phyloP scores from a whole-genome alignment of 1,140 invertebrate species.

The Patella vulgata region DNA sequence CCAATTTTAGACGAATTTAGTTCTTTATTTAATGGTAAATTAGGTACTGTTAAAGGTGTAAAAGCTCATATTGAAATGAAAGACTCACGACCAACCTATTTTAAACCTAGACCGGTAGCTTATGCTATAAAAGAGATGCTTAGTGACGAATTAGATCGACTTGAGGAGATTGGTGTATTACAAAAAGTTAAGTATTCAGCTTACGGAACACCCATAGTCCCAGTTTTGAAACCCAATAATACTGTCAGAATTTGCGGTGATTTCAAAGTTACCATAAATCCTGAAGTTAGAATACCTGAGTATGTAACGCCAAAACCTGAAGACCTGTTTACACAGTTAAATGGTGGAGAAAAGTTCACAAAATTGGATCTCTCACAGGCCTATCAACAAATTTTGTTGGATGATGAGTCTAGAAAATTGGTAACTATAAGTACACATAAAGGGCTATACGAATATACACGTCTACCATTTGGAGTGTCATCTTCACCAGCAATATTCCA shows the following conservation, averaged over 20 bases:
- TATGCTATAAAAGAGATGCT: slow-evolving; percentile 36
- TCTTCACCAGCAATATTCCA: slow-evolving; percentile 5
- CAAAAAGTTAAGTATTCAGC: slow-evolving; percentile 20
- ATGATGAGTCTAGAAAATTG: slow-evolving; percentile 7
- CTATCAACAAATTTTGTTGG: slow-evolving; percentile 39
- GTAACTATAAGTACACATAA: slow-evolving; percentile 58
- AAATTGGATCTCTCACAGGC: slow-evolving; percentile 47
- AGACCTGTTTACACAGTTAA: slow-evolving; percentile 42
- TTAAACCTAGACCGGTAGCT: slow-evolving; percentile 36
- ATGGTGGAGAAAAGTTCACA: slow-evolving; percentile 48
- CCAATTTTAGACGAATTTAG: too few species aligned
- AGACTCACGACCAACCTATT: slow-evolving; percentile 12
- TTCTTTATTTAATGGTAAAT: too few species aligned
- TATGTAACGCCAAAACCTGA: slow-evolving; percentile 49
- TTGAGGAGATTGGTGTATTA: slow-evolving; percentile 33
- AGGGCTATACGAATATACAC: slow-evolving; percentile 64
- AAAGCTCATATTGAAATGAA: background rate
- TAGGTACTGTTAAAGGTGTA: too few species aligned
- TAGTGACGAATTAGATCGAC: slow-evolving; percentile 34
- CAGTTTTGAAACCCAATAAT: slow-evolving; percentile 58
- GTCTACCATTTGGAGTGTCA: slow-evolving; percentile 68
- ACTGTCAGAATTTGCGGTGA: slow-evolving; percentile 58
- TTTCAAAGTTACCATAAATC: slow-evolving; percentile 62
- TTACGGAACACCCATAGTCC: slow-evolving; percentile 61
- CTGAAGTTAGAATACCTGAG: slow-evolving; percentile 18